Percentiles rank a stretch among this genome's conserved stretches.
Evolutionary conservation across 2,888 invertebrate genomes (phyloP).

Genomic region (Sphinx pinastri): DNA sequence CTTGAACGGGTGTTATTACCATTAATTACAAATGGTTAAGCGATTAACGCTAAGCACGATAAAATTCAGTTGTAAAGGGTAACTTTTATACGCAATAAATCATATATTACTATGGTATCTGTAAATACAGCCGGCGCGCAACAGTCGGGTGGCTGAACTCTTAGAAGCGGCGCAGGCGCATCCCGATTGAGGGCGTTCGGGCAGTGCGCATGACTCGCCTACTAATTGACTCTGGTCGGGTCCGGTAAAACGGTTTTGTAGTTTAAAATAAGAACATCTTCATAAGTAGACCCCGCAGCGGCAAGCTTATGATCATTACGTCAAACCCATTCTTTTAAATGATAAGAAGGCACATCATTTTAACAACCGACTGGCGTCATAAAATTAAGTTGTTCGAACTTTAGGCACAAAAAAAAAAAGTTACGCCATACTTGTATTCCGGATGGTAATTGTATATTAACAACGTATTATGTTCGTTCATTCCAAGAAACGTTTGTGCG

Average conservation of each 20-base stretch:
- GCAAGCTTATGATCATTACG: conserved; percentile 5
- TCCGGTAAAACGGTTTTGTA: conserved; percentile 56
- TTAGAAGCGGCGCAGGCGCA: conserved; percentile 51
- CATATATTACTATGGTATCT: conserved; percentile 40
- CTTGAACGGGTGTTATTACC: conserved; percentile 36
- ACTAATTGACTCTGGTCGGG: conserved; percentile 62
- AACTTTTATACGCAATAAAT: conserved; percentile 49
- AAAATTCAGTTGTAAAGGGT: conserved; percentile 38
- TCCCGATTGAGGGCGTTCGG: conserved; percentile 65
- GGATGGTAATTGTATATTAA: conserved; percentile 2
- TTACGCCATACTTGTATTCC: neutral
- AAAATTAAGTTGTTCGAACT: neutral
- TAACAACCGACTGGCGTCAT: neutral
- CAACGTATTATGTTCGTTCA: conserved; percentile 2
- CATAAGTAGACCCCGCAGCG: conserved; percentile 33
- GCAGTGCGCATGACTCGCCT: conserved; percentile 65
- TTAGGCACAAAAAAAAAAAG: neutral
- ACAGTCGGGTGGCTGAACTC: conserved; percentile 57
- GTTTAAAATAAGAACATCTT: conserved; percentile 57
- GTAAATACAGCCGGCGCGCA: conserved; percentile 41
- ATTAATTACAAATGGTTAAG: conserved; percentile 28
- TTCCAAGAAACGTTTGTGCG: conserved; percentile 10
- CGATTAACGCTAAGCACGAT: conserved; percentile 35
- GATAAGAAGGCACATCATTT: conserved; percentile 1
- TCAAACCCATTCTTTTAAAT: conserved; percentile 15